Evolutionary conservation across 2,888 invertebrate species (phyloP).

Genomic region (Tuta absoluta): DNA sequence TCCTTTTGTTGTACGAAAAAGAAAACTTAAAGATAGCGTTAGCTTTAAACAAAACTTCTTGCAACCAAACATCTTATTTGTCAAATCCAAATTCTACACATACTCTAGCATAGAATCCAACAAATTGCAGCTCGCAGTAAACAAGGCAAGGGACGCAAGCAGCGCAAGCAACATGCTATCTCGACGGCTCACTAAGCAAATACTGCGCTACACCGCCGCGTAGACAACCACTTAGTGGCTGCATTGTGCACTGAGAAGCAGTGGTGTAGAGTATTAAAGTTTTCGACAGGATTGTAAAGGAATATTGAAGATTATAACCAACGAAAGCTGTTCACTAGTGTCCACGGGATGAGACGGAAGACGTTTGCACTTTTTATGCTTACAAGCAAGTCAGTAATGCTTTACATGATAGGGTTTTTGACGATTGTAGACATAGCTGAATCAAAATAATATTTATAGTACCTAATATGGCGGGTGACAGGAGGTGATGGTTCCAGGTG

Average conservation of each 20-base stretch:
- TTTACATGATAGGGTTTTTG: too few species aligned
- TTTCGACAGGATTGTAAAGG: neutral
- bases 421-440: too few species aligned
- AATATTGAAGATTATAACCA: neutral
- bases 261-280: slow-evolving; percentile 6
- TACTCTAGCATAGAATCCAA: neutral
- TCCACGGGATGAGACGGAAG: too few species aligned
- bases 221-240: slow-evolving; percentile 66
- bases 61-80: neutral
- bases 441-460: too few species aligned
- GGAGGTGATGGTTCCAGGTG: too few species aligned
- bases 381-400: too few species aligned
- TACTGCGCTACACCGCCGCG: slow-evolving; percentile 43
- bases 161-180: slow-evolving; percentile 27
- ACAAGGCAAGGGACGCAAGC: slow-evolving; percentile 20
- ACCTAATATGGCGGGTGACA: too few species aligned
- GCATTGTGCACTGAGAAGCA: slow-evolving; percentile 44
- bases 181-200: slow-evolving; percentile 43
- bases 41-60: too few species aligned
- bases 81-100: neutral
- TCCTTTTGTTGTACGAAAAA: too few species aligned
- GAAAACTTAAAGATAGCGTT: too few species aligned
- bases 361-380: too few species aligned
- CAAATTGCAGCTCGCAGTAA: slow-evolving; percentile 22
- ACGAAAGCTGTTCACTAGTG: neutral